These are phyloP conservation scores for Enteromius anoplus DNA, from an alignment of 2,797 vertebrate genomes.

Conservation along the genomic window DNA sequence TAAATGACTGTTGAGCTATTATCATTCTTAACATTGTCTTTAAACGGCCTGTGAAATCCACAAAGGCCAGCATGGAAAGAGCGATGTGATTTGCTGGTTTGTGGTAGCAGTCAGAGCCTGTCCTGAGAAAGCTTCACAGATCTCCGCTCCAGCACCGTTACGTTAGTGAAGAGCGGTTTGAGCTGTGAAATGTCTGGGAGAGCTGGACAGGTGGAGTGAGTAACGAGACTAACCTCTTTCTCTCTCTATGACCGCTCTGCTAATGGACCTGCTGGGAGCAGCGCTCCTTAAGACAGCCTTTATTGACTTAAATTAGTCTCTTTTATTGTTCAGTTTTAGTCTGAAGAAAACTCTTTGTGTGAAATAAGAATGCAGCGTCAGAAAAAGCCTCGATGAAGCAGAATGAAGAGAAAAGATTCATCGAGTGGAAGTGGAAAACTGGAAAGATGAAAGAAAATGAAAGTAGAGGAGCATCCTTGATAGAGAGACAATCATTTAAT, in stretches of 20 bases:
- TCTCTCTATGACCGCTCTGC: neutral
- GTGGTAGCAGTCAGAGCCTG: neutral
- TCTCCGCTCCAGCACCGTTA: neutral
- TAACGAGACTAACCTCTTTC: neutral
- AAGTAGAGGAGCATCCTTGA: neutral
- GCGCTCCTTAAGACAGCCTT: neutral
- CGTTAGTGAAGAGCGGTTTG: neutral
- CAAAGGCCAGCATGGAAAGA: neutral
- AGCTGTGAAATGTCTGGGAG: neutral
- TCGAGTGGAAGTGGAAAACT: neutral
- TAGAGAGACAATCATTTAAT: neutral
- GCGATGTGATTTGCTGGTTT: too few relatives aligned
- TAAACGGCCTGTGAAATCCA: neutral
- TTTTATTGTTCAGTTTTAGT: conserved; percentile 12
- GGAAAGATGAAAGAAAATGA: neutral
- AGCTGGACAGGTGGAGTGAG: conserved; percentile 19
- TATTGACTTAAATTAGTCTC: conserved; percentile 29
- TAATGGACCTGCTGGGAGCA: conserved; percentile 17
- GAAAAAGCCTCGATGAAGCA: neutral
- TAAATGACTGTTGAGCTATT: neutral
- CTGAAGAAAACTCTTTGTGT: neutral
- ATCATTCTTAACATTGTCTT: neutral
- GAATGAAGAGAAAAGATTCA: neutral
- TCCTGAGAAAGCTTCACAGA: neutral
- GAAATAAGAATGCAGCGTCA: neutral